phyloP scores from a whole-genome alignment of 2,113 vertebrate species.

The Salvelinus sp. region DNA sequence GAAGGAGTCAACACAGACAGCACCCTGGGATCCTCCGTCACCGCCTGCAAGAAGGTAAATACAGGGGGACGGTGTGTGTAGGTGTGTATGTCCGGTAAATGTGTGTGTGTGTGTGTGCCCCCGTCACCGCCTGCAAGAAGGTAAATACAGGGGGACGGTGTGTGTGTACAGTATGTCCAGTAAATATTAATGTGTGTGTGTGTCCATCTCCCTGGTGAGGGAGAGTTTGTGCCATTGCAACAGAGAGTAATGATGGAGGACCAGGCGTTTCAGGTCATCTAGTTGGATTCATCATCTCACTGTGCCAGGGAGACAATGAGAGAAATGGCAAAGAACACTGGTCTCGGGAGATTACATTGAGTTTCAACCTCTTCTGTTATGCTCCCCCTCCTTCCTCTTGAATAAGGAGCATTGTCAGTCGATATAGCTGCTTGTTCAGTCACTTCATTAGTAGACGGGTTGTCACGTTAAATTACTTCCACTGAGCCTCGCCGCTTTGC shows the following conservation, averaged over 20 bases:
- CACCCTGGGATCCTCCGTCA: slow-evolving; percentile 81
- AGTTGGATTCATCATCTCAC: slow-evolving; percentile 56
- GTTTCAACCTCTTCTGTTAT: background rate
- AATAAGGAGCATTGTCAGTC: background rate
- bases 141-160: slow-evolving; percentile 63
- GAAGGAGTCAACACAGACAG: slow-evolving; percentile 72
- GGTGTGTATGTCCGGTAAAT: background rate
- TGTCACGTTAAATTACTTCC: background rate
- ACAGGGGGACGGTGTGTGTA: background rate
- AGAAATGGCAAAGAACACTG: slow-evolving; percentile 46
- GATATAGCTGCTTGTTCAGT: background rate
- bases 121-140: slow-evolving; percentile 94
- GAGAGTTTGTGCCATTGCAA: slow-evolving; percentile 24
- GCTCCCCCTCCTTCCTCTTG: background rate
- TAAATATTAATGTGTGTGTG: slow-evolving; percentile 1
- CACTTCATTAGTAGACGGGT: background rate
- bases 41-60: slow-evolving; percentile 92
- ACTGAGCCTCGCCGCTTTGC: background rate
- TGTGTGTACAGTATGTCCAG: background rate
- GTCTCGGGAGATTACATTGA: slow-evolving; percentile 49
- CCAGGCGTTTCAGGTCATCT: slow-evolving; percentile 29
- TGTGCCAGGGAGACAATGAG: slow-evolving; percentile 34
- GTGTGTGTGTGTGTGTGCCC: background rate
- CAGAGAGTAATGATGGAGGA: slow-evolving; percentile 21
- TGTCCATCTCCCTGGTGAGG: slow-evolving; percentile 20